Base-by-base conservation (phyloP, 37 sponge, comb jelly and placozoan genomes). In the Corticium candelabrum region DNA sequence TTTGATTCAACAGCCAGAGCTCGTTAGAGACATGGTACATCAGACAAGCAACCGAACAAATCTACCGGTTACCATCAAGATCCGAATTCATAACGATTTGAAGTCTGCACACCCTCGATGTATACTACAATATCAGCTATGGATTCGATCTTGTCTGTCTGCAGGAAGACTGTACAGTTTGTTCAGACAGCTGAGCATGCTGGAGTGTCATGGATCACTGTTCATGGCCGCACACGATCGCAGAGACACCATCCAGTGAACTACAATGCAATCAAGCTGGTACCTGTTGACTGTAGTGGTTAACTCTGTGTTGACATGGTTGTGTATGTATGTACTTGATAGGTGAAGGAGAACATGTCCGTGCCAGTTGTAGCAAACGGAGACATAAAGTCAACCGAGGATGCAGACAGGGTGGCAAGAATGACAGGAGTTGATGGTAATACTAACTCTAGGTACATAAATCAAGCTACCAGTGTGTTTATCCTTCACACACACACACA, bases 321-420 rank as follows among this genome's bases (percentile, higher is more conserved):
- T 2, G 71, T 37, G 80, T 71, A 37, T 41, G 78, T 50, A 67
- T 77, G 67, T 15, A 37, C 41, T 15, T 4, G 78, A 62, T 77
- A 67, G 43, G 78, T 40, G 1, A 57, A 3, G n/a, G 1, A 31
- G 34, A 3, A 34, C 74, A 3, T 2, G 2, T 29, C 35, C 35
- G 1, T 96, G 1, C 96, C 96, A 2, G 96, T 96, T 68, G 72
- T 96, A 50, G 93, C 94, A 67, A 96, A 96, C 78, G 96, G 96
- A 1, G 92, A 92, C 62, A 86, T 96, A 27, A 77, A 74, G 1
- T 81, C 30, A 35, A 40, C 78, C 37, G 57, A 34, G 2, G 89
- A 92, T 37, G 80, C 86, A n/a, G 30, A 5, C 2, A 37, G 70
- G 62, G 84, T 90, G 3, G 68, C 39, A 7, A 34, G 40, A 0